These are phyloP conservation scores for Chaetorhynchus papuensis DNA, from an alignment of 2,113 vertebrate genomes.

Conservation along the genomic window DNA sequence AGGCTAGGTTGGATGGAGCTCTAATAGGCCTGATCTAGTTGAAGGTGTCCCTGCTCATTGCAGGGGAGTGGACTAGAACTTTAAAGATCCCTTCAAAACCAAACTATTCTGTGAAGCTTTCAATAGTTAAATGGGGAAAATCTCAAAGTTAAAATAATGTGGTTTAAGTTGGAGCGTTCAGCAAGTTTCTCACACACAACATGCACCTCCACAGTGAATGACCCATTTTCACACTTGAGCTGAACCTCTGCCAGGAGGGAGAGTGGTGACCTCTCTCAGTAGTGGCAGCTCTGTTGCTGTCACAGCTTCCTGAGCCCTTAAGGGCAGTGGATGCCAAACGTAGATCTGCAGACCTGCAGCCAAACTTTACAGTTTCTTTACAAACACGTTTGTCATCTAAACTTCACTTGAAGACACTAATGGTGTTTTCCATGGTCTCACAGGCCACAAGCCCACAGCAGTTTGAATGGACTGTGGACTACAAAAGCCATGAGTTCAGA, in stretches of 20 bases:
- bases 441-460: background rate
- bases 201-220: accelerated
- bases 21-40: background rate
- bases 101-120: background rate
- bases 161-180: background rate
- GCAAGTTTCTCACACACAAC: background rate
- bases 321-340: background rate
- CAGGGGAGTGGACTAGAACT: background rate
- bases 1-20: background rate
- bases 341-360: background rate
- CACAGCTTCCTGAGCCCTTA: background rate
- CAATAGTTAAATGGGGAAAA: background rate
- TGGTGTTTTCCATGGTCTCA: background rate
- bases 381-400: background rate
- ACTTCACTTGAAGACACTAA: background rate
- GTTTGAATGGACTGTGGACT: background rate
- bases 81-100: background rate
- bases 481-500: background rate
- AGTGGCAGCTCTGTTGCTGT: background rate
- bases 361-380: accelerated
- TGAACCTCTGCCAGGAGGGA: background rate
- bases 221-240: background rate
- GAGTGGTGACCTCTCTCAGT: background rate
- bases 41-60: background rate
- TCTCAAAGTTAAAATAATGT: background rate